Evolutionary conservation across 2,888 invertebrate genomes (phyloP).

Genomic region (Patella caerulea): DNA sequence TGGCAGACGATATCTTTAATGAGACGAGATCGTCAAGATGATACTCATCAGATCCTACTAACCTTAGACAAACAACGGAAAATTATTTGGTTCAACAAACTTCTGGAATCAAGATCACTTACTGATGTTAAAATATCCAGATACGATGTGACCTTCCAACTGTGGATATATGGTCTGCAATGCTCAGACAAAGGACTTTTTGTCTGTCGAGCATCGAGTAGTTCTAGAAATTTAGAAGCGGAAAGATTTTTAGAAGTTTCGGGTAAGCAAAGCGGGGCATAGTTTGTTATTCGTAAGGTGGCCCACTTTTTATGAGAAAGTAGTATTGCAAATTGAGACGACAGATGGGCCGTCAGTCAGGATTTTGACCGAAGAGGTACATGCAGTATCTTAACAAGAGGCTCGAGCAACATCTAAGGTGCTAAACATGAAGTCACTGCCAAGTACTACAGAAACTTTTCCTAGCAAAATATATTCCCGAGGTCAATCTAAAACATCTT

Average conservation of each 20-base stretch:
- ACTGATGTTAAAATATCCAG: conserved; percentile 24
- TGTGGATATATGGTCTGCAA: conserved; percentile 40
- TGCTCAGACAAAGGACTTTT: conserved; percentile 41
- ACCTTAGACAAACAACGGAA: conserved; percentile 15
- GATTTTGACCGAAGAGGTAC: no score
- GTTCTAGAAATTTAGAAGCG: conserved; percentile 24
- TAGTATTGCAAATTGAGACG: no score
- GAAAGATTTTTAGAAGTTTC: conserved; percentile 24
- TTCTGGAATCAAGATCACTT: conserved; percentile 27
- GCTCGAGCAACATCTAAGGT: no score
- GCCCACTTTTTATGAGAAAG: background rate
- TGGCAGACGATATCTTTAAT: conserved; percentile 36
- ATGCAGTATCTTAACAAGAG: no score
- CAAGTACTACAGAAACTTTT: no score
- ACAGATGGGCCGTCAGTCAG: no score
- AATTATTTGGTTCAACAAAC: conserved; percentile 3
- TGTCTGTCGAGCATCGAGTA: conserved; percentile 32
- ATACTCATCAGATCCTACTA: conserved; percentile 15
- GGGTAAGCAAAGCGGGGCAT: conserved; percentile 21
- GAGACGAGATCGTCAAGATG: conserved; percentile 21
- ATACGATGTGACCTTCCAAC: conserved; percentile 36
- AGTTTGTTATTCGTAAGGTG: background rate
- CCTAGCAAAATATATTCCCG: no score
- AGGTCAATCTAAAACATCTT: no score
- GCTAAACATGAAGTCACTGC: no score